Conservation (phyloP, 2,113 vertebrate species). For the Gyps fulvus region DNA sequence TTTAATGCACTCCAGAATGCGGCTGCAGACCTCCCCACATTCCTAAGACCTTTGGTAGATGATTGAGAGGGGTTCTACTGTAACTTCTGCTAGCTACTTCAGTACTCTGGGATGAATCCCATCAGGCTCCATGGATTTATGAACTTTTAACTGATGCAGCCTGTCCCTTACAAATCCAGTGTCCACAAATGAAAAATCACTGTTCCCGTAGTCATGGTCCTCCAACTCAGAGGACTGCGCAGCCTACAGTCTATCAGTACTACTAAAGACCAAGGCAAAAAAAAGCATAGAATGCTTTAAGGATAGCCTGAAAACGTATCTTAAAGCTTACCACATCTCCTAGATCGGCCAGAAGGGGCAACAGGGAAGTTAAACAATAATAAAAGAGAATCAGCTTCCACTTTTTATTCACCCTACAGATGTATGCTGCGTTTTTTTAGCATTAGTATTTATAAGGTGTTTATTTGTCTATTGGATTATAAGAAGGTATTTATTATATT, state of each 20-base stretch:
- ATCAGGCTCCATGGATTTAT: fast-evolving
- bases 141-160: not conserved
- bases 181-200: not conserved
- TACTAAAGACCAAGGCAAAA: not conserved
- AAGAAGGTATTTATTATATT: not conserved
- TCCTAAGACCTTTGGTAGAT: not conserved
- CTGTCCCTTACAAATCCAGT: not conserved
- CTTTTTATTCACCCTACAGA: not conserved
- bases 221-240: not conserved
- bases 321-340: not conserved
- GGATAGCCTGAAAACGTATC: not conserved
- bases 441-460: not conserved
- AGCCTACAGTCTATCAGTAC: not conserved
- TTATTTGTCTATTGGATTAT: not conserved
- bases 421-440: not conserved
- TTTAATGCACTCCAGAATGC: not conserved
- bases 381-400: fast-evolving
- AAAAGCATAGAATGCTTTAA: not conserved
- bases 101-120: not conserved
- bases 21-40: not conserved
- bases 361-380: not conserved
- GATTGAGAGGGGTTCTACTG: not conserved
- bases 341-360: not conserved
- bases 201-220: not conserved
- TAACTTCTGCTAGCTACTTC: not conserved